phyloP scores from a whole-genome alignment of 2,888 invertebrate genomes.

The Mythimna loreyi region DNA sequence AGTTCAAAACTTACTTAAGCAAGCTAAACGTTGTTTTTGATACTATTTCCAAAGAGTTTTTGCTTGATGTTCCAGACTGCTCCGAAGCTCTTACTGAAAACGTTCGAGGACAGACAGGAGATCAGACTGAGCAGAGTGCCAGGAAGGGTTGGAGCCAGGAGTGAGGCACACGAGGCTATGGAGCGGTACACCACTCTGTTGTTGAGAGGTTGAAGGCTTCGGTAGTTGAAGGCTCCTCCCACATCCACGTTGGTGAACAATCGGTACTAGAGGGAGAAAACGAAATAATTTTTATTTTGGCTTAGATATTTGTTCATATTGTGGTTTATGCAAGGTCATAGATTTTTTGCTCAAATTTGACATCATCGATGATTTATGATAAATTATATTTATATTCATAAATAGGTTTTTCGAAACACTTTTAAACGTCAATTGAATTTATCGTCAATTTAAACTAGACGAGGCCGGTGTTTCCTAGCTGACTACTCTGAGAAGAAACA shows the following conservation, averaged over 20 bases:
- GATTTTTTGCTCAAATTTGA: not conserved
- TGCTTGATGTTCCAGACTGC: constrained; percentile 75
- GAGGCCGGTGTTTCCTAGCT: too few relatives aligned
- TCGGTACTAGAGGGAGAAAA: constrained; percentile 76
- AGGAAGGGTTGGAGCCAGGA: constrained; percentile 71
- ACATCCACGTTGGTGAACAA: constrained; percentile 79
- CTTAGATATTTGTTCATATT: not conserved
- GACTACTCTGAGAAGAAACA: too few relatives aligned
- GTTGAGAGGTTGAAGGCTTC: constrained; percentile 81
- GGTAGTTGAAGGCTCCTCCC: constrained; percentile 84
- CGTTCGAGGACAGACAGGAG: constrained; percentile 72
- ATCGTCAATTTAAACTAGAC: too few relatives aligned
- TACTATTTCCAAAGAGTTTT: constrained; percentile 70
- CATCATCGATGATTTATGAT: too few relatives aligned
- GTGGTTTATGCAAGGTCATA: not conserved
- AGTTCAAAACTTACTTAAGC: constrained; percentile 11
- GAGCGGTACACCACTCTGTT: constrained; percentile 84
- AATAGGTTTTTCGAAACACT: too few relatives aligned
- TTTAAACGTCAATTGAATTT: too few relatives aligned
- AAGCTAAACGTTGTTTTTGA: constrained; percentile 64
- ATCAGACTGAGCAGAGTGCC: constrained; percentile 71
- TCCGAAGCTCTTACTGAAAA: constrained; percentile 76
- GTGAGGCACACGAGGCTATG: constrained; percentile 73
- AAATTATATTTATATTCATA: too few relatives aligned
- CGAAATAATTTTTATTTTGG: not conserved